Conservation (phyloP, 2,888 invertebrate genomes). For the Hypercompe scribonia region DNA sequence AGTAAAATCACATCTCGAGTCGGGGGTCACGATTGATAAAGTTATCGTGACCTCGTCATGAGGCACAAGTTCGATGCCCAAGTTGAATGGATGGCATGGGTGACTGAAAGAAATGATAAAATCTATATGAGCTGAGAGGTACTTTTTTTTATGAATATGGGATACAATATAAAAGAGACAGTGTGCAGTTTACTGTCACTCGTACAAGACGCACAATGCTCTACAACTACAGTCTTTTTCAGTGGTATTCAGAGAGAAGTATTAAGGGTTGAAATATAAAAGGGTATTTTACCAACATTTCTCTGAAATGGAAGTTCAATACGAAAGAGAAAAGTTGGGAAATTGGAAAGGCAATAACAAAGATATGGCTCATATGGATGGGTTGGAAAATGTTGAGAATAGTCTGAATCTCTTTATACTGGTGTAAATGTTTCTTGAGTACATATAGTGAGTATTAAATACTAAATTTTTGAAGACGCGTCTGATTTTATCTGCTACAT, state of each 20-base stretch:
- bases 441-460: neutral
- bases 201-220: neutral
- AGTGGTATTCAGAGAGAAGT: neutral
- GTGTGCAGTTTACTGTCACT: neutral
- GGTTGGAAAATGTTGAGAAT: too few relatives aligned
- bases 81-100: conserved; percentile 36
- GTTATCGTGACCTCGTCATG: conserved; percentile 43
- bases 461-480: neutral
- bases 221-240: neutral
- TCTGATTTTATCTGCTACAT: neutral
- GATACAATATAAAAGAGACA: neutral
- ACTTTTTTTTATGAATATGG: neutral
- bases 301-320: too few relatives aligned
- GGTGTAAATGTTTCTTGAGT: neutral
- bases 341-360: too few relatives aligned
- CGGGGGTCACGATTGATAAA: conserved; percentile 41
- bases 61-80: conserved; percentile 56
- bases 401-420: too few relatives aligned
- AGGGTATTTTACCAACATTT: too few relatives aligned
- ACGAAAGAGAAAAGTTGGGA: too few relatives aligned
- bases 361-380: too few relatives aligned
- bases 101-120: conserved; percentile 20
- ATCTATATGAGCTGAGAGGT: neutral
- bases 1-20: conserved; percentile 38
- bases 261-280: too few relatives aligned